A percentile compares a stretch with the other conserved stretches of the same genome.
phyloP scores from a whole-genome alignment of 2,888 invertebrate genomes.

The Polydrusus pterygomalis region DNA sequence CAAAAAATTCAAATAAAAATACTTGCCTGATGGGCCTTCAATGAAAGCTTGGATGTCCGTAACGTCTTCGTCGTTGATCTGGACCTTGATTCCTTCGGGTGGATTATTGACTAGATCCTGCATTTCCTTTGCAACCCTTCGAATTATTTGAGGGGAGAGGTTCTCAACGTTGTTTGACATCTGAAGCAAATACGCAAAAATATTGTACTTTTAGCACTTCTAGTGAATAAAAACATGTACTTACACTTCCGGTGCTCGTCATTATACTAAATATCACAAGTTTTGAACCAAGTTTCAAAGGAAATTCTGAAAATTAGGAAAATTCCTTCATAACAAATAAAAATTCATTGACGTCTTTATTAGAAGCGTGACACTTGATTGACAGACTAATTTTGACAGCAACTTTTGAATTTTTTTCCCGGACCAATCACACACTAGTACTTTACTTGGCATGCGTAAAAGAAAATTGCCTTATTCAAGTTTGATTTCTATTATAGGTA shows the following conservation, averaged over 20 bases:
- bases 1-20: background rate
- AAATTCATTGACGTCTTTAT: slow-evolving; percentile 60
- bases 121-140: slow-evolving; percentile 91
- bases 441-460: background rate
- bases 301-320: slow-evolving; percentile 55
- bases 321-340: slow-evolving; percentile 62
- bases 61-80: slow-evolving; percentile 93
- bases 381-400: slow-evolving; percentile 53
- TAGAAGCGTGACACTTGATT: slow-evolving; percentile 42
- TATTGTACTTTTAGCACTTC: slow-evolving; percentile 30
- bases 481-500: background rate
- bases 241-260: slow-evolving; percentile 61
- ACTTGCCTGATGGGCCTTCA: slow-evolving; percentile 82
- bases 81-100: slow-evolving; percentile 93
- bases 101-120: slow-evolving; percentile 87
- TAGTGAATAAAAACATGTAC: slow-evolving; percentile 45
- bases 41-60: slow-evolving; percentile 95
- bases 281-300: slow-evolving; percentile 42
- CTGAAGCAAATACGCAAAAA: slow-evolving; percentile 69
- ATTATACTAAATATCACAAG: slow-evolving; percentile 51
- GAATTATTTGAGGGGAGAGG: slow-evolving; percentile 93
- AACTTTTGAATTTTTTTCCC: slow-evolving; percentile 63
- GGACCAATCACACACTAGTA: slow-evolving; percentile 11
- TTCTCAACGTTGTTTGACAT: slow-evolving; percentile 94
- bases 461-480: background rate